Conservation (phyloP, 2,797 vertebrate genomes). For the Sebastes flavidus region DNA sequence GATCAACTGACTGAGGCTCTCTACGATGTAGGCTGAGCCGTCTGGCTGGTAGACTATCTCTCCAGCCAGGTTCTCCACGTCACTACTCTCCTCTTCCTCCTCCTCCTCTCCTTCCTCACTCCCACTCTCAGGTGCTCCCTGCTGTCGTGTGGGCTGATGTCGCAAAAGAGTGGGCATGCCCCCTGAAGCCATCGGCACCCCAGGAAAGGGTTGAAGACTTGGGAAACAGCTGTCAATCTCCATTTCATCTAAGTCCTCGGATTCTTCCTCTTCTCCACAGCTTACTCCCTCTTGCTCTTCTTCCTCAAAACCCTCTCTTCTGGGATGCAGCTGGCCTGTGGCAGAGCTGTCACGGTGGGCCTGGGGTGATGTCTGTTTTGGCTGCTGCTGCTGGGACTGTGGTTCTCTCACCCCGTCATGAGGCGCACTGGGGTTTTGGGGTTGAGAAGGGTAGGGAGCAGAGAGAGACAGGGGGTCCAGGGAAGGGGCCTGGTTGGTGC, state of each 20-base stretch:
- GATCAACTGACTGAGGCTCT: constrained; percentile 98
- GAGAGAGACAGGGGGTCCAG: constrained; percentile 84
- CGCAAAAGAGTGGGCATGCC: constrained; percentile 84
- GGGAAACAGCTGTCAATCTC: constrained; percentile 98
- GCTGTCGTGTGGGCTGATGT: constrained; percentile 80
- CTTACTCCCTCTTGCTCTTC: constrained; percentile 87
- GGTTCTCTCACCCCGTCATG: constrained; percentile 82
- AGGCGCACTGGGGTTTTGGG: constrained; percentile 74
- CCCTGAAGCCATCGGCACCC: constrained; percentile 82
- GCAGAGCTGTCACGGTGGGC: constrained; percentile 72
- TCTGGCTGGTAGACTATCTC: constrained; percentile 99
- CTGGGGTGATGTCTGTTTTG: constrained; percentile 74
- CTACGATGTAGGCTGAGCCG: constrained; percentile 99
- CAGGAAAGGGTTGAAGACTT: constrained; percentile 86
- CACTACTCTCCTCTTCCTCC: constrained; percentile 93
- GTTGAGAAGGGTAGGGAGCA: constrained; percentile 78
- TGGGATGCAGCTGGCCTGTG: constrained; percentile 77
- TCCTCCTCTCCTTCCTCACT: constrained; percentile 93
- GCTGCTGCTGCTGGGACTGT: constrained; percentile 76
- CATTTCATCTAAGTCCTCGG: constrained; percentile 91
- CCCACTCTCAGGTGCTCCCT: constrained; percentile 86
- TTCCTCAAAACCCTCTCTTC: constrained; percentile 83
- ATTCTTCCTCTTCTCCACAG: constrained; percentile 87
- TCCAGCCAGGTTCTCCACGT: constrained; percentile 97
- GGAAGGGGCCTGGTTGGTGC: constrained; percentile 82